phyloP scores from a whole-genome alignment of 53 echinoderm and acorn worm species.

The Apostichopus leukothele region DNA sequence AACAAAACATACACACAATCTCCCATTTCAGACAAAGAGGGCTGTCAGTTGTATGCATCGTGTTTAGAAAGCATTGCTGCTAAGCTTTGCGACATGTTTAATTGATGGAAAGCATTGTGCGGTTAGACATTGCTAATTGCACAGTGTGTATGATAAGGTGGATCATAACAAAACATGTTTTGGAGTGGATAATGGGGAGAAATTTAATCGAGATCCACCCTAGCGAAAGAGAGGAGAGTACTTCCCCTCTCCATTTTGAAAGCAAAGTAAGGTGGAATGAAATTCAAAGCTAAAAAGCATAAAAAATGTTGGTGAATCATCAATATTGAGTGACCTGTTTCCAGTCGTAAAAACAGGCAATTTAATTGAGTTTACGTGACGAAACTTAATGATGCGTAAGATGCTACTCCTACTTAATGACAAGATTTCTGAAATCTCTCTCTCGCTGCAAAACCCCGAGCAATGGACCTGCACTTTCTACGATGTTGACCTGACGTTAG shows the following conservation, averaged over 20 bases:
- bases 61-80: no score
- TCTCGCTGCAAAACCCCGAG: background rate
- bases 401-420: background rate
- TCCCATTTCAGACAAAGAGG: no score
- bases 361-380: slow-evolving; percentile 28
- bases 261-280: background rate
- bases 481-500: background rate
- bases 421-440: background rate
- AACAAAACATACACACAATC: no score
- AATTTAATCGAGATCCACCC: background rate
- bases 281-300: background rate
- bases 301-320: slow-evolving; percentile 18
- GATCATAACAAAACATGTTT: background rate
- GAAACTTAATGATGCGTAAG: slow-evolving; percentile 12
- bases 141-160: no score
- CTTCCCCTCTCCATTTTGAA: background rate
- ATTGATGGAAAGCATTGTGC: no score
- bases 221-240: background rate
- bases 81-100: no score
- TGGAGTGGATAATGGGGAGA: background rate
- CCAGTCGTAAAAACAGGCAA: background rate
- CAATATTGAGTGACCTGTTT: slow-evolving; percentile 39
- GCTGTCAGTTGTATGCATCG: no score
- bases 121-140: no score
- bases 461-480: background rate